Evolutionary conservation across 2,113 vertebrate genomes (phyloP), one percentile per base, ranked within the genome.

Genomic region (Columbina picui): DNA sequence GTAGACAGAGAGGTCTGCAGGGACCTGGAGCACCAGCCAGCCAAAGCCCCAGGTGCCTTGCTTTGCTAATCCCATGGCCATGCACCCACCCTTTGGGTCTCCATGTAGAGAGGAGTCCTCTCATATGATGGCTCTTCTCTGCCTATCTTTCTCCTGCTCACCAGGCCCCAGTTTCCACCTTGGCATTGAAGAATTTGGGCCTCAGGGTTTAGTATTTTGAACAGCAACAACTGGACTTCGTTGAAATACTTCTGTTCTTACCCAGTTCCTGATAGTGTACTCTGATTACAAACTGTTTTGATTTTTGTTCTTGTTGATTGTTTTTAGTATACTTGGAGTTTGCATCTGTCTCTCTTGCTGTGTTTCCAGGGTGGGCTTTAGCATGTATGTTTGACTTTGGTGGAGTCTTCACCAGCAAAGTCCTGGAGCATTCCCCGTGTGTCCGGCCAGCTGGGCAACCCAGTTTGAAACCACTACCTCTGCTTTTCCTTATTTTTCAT

Each of bases 401-500:
- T 36, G 9, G 25, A 56, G 39, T 41, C 12, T 21, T 81, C 45
- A 74, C 29, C 39, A 38, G 47, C 21, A 50, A 74, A 56, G 29
- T 68, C 43, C 67, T 86, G 71, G 56, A 87, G 63, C 7, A 25
- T 90, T 71, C 80, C 41, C 52, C 10, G 38, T 16, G 32, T n/a
- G 29, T 78, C 19, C 73, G 17, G 25, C n/a, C 36, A 71, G 36
- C 25, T 55, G 39, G 76, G 27, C 21, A 93, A 55, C n/a, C 6
- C 41, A 12, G 7, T 92, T 59, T 79, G 61, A 90, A 91, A 52
- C 11, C 7, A 13, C 49, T 85, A 2, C 9, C 17, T 92, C 43
- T 92, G 47, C 32, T 55, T 82, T 93, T 78, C 43, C 30, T 79
- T 93, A 5, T 55, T 80, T 83, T 88, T 93, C 55, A 22, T 67